These are phyloP conservation scores for Peromyscus eremicus DNA, from an alignment of 2,797 vertebrate genomes.

Conservation along the genomic window DNA sequence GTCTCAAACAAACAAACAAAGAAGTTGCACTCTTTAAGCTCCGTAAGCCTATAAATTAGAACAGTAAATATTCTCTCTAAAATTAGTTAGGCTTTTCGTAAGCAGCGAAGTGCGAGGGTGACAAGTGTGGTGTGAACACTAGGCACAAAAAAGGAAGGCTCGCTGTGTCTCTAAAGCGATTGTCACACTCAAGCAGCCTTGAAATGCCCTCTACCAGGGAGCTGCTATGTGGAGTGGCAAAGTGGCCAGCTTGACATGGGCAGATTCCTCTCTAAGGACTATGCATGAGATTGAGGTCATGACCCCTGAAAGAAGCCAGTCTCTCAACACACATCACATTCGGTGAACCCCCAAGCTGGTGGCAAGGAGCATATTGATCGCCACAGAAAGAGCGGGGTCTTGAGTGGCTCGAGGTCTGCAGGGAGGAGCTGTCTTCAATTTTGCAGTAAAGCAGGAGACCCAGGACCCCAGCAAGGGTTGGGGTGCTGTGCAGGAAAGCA, in stretches of 20 bases:
- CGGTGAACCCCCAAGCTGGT: not conserved
- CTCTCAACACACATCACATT: not conserved
- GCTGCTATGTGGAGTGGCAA: not conserved
- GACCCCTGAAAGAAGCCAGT: not conserved
- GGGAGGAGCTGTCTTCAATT: not conserved
- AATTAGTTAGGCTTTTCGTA: slow-evolving; percentile 73
- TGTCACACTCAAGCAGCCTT: slow-evolving; percentile 22
- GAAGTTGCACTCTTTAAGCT: not conserved
- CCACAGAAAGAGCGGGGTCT: not conserved
- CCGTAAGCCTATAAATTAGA: slow-evolving; percentile 64
- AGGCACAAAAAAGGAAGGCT: slow-evolving; percentile 34
- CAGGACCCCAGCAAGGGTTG: not conserved
- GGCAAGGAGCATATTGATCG: not conserved
- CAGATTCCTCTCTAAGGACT: not conserved
- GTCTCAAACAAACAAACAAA: not conserved
- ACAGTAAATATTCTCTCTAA: slow-evolving; percentile 71
- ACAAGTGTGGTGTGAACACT: slow-evolving; percentile 59
- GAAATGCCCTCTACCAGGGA: not conserved
- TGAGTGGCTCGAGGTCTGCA: not conserved
- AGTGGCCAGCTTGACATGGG: not conserved
- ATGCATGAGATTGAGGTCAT: not conserved
- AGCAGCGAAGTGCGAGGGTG: slow-evolving; percentile 66
- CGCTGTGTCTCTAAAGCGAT: slow-evolving; percentile 45
- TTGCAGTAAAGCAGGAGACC: not conserved
- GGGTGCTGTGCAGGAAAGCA: not conserved